A percentile compares a stretch with the other conserved stretches of the same genome.
phyloP scores from a whole-genome alignment of 1,140 invertebrate genomes.

The Drosophila willistoni region DNA sequence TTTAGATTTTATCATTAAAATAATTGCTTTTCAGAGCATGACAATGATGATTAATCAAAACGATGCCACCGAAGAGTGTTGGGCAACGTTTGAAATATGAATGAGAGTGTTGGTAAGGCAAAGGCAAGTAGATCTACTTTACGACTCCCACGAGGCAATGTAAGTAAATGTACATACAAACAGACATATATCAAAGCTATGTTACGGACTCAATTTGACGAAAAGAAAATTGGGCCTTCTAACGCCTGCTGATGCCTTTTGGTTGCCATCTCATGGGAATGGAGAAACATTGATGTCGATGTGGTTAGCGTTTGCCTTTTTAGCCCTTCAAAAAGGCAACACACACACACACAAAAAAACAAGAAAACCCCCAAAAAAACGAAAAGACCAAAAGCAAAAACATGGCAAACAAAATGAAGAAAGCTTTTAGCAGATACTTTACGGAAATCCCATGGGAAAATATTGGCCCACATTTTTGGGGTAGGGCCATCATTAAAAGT shows the following conservation, averaged over 20 bases:
- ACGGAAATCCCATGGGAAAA: constrained; percentile 78
- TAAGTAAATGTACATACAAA: not conserved
- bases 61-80: not conserved
- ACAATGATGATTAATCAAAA: not conserved
- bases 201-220: constrained; percentile 65
- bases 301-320: constrained; percentile 60
- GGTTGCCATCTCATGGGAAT: constrained; percentile 2
- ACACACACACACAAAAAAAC: not conserved
- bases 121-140: not conserved
- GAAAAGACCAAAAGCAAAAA: constrained; percentile 5
- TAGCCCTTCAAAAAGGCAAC: constrained; percentile 45
- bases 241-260: constrained; percentile 12
- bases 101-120: not conserved
- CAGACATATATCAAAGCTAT: not conserved
- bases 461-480: constrained; percentile 66
- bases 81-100: not conserved
- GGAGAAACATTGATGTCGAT: constrained; percentile 28
- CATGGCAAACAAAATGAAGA: constrained; percentile 58
- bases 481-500: constrained; percentile 74
- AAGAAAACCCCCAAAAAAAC: not conserved
- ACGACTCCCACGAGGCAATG: not conserved
- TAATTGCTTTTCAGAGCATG: constrained; percentile 3
- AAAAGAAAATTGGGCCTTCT: constrained; percentile 44
- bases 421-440: constrained; percentile 81
- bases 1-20: constrained; percentile 2